Evolutionary conservation across 2,797 vertebrate genomes (phyloP), one percentile per base, ranked within the genome.

Genomic region (Pogonophryne albipinna): DNA sequence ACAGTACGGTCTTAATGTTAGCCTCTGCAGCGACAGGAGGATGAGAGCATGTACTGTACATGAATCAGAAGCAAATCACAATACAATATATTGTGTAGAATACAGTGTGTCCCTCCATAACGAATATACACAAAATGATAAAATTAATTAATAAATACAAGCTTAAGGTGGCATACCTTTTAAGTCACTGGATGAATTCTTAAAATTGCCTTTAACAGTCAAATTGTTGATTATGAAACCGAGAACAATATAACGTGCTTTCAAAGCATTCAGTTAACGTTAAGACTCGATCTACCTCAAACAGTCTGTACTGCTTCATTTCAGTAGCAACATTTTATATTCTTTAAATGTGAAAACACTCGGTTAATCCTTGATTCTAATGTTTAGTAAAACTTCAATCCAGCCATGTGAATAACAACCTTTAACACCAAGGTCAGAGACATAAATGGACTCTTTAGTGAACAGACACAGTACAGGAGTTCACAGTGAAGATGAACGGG

Each of bases 401-500:
- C 14, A 56, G 57, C 47, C 20, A 3, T 79, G 46, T 52, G 34
- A 45, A 53, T 71, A 59, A 68, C 69, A 78, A 47, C 72, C 49
- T 59, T 71, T 58, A 73, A 73, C 74, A 63, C 13, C 27, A 76
- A 77, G 78, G 77, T 46, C 61, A 58, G 56, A 63, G 52, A 65
- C 71, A 80, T 68, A 59, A 66, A 41, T n/a, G 79, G 74, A 79
- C 66, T 49, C 65, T 93, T 93, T 90, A 78, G 47, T 31, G 14
- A 72, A 86, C 80, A 65, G 68, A 61, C 82, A 68, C 84, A 81
- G 53, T 81, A 74, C 85, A 90, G 86, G 74, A 83, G 73, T 87
- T 89, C 77, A 63, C 74, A 78, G 84, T 82, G 64, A 72, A 78
- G 85, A 93, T 94, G 84, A 94, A 93, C 92, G 82, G 67, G 71